Base-by-base conservation (phyloP, 2,113 vertebrate genomes). In the Anseranas semipalmata region DNA sequence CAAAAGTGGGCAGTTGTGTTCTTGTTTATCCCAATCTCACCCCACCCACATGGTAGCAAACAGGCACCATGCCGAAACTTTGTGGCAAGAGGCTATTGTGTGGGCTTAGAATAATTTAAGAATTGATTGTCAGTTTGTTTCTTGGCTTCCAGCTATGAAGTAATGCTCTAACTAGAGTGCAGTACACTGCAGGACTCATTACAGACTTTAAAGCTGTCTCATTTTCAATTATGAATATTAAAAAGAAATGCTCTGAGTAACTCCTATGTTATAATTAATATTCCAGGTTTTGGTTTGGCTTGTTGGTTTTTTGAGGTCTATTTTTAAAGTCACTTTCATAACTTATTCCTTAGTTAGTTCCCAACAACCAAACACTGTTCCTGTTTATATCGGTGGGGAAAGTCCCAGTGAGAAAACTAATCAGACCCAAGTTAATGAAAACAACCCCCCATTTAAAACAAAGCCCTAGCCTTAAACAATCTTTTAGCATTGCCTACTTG, bases 61-160 rank as follows among this genome's bases (percentile, higher is more conserved):
- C 28, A 81, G 94, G 96, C 80, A 87, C 66, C 58, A 32, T 79
- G 92, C 94, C 41, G 9, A 96, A 96, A 93, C 22, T 87, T 73
- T 77, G 93, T 87, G 94, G 91, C 91, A 96, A 89, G 78, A 94
- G 94, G 74, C 94, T 97, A 96, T 91, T 96, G 84, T 96, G 91
- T 93, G 90, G 95, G 95, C 94, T 96, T 89, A 70, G 77, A 89
- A 91, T 76, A 95, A 89, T 93, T 92, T 93, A 76, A 85, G 68
- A 92, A 90, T 73, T 93, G 79, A 95, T 91, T 94, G 94, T 94
- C 66, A 91, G 75, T 24, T 60, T 95, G 89, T 59, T 87, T 90
- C 80, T 89, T 83, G 76, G 70, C 73, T 88, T 91, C 84, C 81
- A 95, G 93, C 85, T 93, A 96, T 73, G 67, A 92, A 95, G 81